Evolutionary conservation across 2,113 vertebrate species (phyloP).

Genomic region (Gymnogyps californianus): DNA sequence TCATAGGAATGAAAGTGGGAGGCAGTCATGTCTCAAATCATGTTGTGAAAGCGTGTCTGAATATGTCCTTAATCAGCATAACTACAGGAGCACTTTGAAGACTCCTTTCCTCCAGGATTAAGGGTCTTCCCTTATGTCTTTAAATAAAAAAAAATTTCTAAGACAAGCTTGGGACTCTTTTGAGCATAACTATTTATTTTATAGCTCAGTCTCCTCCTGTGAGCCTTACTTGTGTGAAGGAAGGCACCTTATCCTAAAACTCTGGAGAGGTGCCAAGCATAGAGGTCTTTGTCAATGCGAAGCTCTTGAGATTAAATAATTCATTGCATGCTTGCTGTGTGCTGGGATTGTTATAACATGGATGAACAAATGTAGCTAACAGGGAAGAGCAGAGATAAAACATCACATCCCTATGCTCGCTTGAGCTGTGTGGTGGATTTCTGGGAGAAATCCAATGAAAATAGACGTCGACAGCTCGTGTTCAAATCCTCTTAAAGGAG

Average conservation of each 20-base stretch:
- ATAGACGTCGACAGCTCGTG: not conserved
- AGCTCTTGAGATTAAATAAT: not conserved
- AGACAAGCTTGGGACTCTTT: not conserved
- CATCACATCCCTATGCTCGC: not conserved
- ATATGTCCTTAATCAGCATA: constrained; percentile 14
- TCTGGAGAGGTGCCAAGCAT: not conserved
- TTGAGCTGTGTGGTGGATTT: not conserved
- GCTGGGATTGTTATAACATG: not conserved
- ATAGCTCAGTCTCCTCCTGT: not conserved
- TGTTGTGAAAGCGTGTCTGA: not conserved
- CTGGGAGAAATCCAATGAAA: not conserved
- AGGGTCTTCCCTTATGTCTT: constrained; percentile 5
- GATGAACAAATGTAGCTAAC: not conserved
- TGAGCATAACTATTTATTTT: not conserved
- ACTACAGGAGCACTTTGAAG: not conserved
- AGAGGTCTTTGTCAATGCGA: not conserved
- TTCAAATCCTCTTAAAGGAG: constrained; percentile 4
- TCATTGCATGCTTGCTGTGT: not conserved
- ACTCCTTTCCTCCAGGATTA: not conserved
- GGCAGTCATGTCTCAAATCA: not conserved
- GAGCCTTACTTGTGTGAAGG: not conserved
- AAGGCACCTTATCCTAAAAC: not conserved
- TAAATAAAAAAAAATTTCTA: not conserved
- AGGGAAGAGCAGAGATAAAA: not conserved
- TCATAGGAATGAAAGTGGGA: constrained; percentile 46